A percentile compares a stretch with the other conserved stretches of the same genome.
Evolutionary conservation across 1,140 invertebrate species (phyloP).

Genomic region (Eumeta japonica): DNA sequence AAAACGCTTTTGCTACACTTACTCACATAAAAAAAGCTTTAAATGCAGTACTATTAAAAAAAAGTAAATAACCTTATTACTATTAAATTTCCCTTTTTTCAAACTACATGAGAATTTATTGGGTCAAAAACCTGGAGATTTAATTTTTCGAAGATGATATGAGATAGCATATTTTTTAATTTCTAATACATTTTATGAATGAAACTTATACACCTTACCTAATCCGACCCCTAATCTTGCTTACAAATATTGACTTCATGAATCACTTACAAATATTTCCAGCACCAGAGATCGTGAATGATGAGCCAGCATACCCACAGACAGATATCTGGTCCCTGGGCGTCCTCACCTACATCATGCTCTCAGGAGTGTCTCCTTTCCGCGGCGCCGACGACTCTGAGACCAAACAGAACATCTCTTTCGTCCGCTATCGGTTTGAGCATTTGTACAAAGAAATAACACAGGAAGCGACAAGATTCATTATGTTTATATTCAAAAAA

Average conservation of each 20-base stretch:
- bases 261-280: slow-evolving; percentile 12
- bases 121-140: too few species aligned
- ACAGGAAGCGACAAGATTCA: slow-evolving; percentile 90
- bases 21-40: too few species aligned
- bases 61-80: too few species aligned
- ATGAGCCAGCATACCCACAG: slow-evolving; percentile 81
- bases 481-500: slow-evolving; percentile 93
- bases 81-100: too few species aligned
- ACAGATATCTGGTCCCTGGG: slow-evolving; percentile 97
- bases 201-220: too few species aligned
- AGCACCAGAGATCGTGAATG: slow-evolving; percentile 91
- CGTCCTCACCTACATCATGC: slow-evolving; percentile 87
- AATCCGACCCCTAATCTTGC: too few species aligned
- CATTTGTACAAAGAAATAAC: slow-evolving; percentile 92
- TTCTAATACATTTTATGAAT: too few species aligned
- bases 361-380: slow-evolving; percentile 94
- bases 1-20: too few species aligned
- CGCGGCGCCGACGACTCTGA: slow-evolving; percentile 77
- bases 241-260: slow-evolving; percentile 1
- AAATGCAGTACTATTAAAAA: too few species aligned
- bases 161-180: too few species aligned
- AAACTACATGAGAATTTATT: too few species aligned
- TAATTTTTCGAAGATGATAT: too few species aligned
- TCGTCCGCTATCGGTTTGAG: slow-evolving; percentile 92
- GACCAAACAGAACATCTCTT: slow-evolving; percentile 87